Conservation (phyloP, 2,888 invertebrate genomes). For the Agrochola circellaris region DNA sequence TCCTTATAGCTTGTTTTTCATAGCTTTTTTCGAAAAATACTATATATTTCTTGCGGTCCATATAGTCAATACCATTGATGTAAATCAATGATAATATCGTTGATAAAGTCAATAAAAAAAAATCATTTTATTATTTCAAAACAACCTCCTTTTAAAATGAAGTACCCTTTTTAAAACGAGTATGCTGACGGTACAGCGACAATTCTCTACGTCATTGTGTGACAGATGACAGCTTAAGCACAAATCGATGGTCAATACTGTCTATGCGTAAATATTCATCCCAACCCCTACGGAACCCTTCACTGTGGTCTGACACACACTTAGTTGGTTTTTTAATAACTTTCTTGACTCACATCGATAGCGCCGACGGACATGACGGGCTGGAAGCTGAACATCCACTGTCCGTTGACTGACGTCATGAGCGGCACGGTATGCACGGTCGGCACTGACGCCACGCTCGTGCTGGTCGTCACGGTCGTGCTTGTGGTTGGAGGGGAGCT, state of each 20-base stretch:
- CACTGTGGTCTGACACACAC: background rate
- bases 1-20: background rate
- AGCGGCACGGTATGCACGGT: constrained; percentile 83
- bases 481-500: constrained; percentile 52
- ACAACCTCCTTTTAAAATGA: too few relatives aligned
- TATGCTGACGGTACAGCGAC: too few relatives aligned
- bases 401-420: constrained; percentile 86
- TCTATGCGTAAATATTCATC: background rate
- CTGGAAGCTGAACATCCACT: constrained; percentile 88
- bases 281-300: background rate
- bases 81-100: too few relatives aligned
- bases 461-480: constrained; percentile 30
- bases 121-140: too few relatives aligned
- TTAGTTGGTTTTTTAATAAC: background rate
- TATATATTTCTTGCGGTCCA: background rate
- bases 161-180: too few relatives aligned
- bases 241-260: too few relatives aligned
- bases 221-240: too few relatives aligned
- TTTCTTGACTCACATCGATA: constrained; percentile 76
- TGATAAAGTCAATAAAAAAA: too few relatives aligned
- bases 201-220: too few relatives aligned
- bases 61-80: background rate
- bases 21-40: background rate
- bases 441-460: constrained; percentile 66
- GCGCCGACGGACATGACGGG: constrained; percentile 87